Base-by-base conservation (phyloP, 2,888 invertebrate genomes). In the Heliconius cydno region DNA sequence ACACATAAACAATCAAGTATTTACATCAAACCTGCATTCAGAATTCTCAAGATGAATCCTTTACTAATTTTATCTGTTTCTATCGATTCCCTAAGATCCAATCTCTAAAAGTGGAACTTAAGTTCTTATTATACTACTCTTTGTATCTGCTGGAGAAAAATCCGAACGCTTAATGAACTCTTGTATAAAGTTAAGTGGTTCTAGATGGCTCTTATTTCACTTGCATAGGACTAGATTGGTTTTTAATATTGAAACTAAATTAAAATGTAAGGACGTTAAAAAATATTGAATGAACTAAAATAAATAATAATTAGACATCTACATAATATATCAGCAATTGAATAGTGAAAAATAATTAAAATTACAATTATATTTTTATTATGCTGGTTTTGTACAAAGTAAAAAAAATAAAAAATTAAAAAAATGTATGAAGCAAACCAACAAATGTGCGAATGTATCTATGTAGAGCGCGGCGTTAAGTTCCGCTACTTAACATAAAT, bases 81-180 rank as follows among this genome's bases (percentile, higher is more conserved):
- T 9, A 57, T 74, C 73, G 67, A 73, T 73, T 71, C 46, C 63
- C 22, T 22, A 66, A 74, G 41, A 78, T 67, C 25, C 67, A 73
- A 73, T 73, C 73, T 73, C 22, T 41, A 30, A n/a, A 78, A 78
- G 71, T 67, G 52, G 73, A 73, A 38, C 57, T 67, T 25, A 78
- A 66, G 38, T 73, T 77, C 67, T 71, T 46, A 65, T 73, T 78
- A 66, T 38, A 67, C 75, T 67, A 46, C 57, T 34, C 77, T 78
- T 78, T 74, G 78, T 73, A 75, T 75, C 65, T 75, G 60, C 60
- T 60, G 34, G 25, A 60, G 57, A 73, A 73, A 73, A 73, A 65
- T 75, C 74, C 65, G 74, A 65, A 75, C 74, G 25, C 28, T 65
- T 75, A 65, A 75, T 75, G 74, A 75, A 65, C 74, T 38, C 74